Base-by-base conservation (phyloP, 2,888 invertebrate species). In the Rhingia campestris region DNA sequence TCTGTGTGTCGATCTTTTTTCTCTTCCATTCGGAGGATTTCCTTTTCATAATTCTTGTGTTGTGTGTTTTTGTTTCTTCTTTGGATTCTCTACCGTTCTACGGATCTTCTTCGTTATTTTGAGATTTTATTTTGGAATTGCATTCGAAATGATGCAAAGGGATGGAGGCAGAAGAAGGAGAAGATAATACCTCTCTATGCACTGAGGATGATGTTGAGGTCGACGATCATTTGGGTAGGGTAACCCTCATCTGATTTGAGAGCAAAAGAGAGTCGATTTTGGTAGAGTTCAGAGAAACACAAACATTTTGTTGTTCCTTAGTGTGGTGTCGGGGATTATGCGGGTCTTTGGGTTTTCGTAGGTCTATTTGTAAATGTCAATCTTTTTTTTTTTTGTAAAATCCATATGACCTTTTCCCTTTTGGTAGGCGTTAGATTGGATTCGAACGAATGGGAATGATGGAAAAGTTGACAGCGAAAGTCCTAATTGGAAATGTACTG, bases 31-130 rank as follows among this genome's bases (percentile, higher is more conserved):
- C n/a, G 43, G 70, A 84, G 84, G 74, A 84, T 84, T 84, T 64
- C 73, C 67, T 84, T 84, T 79, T 84, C 79, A 84, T 84, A 84
- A 64, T 74, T 84, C 14, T 58, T 67, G 22, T 22, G 22, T 2
- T 22, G 22, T 22, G 22, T 22, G 41, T 63, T 58, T 49, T 56
- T 64, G 7, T 51, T 41, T 64, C 30, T 7, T 61, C 49, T 58
- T 41, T 7, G 41, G 41, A 49, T 77, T 47, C 70, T 59, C 49
- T 58, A 37, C 63, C 64, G 58, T 63, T 76, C 69, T 39, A 37
- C 39, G 35, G 51, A 49, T 76, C 32, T 72, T 66, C 54, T 72
- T 81, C 59, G 33, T 64, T 59, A 30, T 45, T 66, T 47, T 43
- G 32, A 14, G 41, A 51, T 53, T 51, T 58, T 47, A 51, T 53